Evolutionary conservation across 2,888 invertebrate species (phyloP).

Genomic region (Vanessa cardui): DNA sequence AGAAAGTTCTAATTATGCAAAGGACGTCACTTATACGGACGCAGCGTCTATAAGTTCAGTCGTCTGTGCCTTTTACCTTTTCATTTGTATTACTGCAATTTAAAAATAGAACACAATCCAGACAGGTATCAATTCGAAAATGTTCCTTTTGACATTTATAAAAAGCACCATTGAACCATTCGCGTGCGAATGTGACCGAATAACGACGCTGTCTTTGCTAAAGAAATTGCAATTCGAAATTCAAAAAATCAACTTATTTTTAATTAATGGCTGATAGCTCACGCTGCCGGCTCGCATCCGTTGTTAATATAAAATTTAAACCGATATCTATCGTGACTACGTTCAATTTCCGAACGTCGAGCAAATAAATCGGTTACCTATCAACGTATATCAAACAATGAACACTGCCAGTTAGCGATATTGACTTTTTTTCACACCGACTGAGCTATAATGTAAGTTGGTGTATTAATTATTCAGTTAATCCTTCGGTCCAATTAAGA

Average conservation of each 20-base stretch:
- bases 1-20: conserved; percentile 29
- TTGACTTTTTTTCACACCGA: conserved; percentile 56
- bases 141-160: conserved; percentile 41
- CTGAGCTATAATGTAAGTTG: conserved; percentile 26
- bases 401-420: conserved; percentile 46
- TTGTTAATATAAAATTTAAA: conserved; percentile 43
- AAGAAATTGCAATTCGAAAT: conserved; percentile 39
- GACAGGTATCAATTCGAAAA: conserved; percentile 23
- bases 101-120: no score
- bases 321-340: conserved; percentile 50
- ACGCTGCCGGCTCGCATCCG: conserved; percentile 36
- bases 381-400: conserved; percentile 58
- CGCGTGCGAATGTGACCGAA: conserved; percentile 39
- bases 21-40: conserved; percentile 11
- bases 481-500: conserved; percentile 72
- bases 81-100: not conserved
- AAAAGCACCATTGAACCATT: conserved; percentile 35
- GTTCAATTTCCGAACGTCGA: conserved; percentile 49
- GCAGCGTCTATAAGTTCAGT: not conserved
- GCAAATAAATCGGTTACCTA: conserved; percentile 63
- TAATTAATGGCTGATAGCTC: conserved; percentile 38
- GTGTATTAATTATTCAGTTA: conserved; percentile 66
- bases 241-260: conserved; percentile 40
- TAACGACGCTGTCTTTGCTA: conserved; percentile 27
- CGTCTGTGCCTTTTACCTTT: not conserved